Evolutionary conservation across 1,140 invertebrate species (phyloP).

Genomic region (Rhopalosiphum maidis): DNA sequence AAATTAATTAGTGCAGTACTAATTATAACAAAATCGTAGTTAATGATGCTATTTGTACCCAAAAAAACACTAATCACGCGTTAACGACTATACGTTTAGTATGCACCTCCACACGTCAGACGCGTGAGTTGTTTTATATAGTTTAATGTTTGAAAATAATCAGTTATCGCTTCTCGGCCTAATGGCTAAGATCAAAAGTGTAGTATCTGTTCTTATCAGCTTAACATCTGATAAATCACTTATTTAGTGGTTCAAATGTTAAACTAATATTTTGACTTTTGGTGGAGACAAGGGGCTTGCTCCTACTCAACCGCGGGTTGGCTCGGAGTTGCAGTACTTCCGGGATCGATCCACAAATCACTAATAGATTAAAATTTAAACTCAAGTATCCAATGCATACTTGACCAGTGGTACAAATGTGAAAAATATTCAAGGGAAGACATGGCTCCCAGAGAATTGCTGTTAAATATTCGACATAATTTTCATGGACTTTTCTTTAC

Average conservation of each 20-base stretch:
- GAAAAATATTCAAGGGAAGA: too few relatives aligned
- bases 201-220: conserved; percentile 16
- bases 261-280: not conserved
- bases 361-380: too few relatives aligned
- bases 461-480: too few relatives aligned
- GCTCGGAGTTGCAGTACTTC: too few relatives aligned
- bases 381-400: too few relatives aligned
- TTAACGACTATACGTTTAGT: not conserved
- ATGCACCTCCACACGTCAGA: not conserved
- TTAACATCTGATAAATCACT: not conserved
- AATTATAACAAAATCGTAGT: not conserved
- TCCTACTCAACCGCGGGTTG: not conserved
- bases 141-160: rapidly evolving
- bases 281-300: not conserved
- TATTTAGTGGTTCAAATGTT: not conserved
- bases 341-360: too few relatives aligned
- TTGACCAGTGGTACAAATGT: too few relatives aligned
- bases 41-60: not conserved
- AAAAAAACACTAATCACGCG: not conserved
- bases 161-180: not conserved
- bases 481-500: too few relatives aligned
- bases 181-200: conserved; percentile 7
- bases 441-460: too few relatives aligned
- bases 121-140: not conserved
- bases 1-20: not conserved